A percentile compares a stretch with the other conserved stretches of the same genome.
These are phyloP conservation scores for Anthonomus grandis DNA, from an alignment of 1,140 invertebrate species.

Conservation along the genomic window DNA sequence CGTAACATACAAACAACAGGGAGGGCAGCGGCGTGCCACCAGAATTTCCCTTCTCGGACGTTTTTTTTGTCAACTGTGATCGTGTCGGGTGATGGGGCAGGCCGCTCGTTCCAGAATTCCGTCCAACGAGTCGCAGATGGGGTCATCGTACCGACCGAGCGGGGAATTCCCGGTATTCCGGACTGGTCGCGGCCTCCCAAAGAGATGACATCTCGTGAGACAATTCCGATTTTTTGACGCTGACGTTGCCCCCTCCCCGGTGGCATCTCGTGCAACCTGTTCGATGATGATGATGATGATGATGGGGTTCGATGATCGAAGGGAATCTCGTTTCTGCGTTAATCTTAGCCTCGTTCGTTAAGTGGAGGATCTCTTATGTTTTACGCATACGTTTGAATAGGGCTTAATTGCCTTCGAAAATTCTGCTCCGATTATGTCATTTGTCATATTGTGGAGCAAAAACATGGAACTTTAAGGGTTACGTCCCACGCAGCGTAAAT, in stretches of 20 bases:
- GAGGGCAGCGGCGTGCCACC: slow-evolving; percentile 23
- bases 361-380: no score
- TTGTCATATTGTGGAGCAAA: no score
- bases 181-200: slow-evolving; percentile 1
- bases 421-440: no score
- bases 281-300: neutral
- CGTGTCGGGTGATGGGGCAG: neutral
- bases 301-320: no score
- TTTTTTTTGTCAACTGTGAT: neutral
- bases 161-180: slow-evolving; percentile 19
- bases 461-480: no score
- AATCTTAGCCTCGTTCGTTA: no score
- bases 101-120: no score
- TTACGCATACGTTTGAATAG: no score
- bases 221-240: no score
- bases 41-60: neutral
- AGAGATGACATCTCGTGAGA: neutral
- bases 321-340: no score
- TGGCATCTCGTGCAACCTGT: slow-evolving; percentile 1
- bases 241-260: slow-evolving; percentile 1
- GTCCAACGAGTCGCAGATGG: neutral
- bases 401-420: no score
- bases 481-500: no score
- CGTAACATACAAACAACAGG: slow-evolving; percentile 26
- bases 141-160: slow-evolving; percentile 12